Base-by-base conservation (phyloP, 2,113 vertebrate species). In the Oenanthe oenanthe region DNA sequence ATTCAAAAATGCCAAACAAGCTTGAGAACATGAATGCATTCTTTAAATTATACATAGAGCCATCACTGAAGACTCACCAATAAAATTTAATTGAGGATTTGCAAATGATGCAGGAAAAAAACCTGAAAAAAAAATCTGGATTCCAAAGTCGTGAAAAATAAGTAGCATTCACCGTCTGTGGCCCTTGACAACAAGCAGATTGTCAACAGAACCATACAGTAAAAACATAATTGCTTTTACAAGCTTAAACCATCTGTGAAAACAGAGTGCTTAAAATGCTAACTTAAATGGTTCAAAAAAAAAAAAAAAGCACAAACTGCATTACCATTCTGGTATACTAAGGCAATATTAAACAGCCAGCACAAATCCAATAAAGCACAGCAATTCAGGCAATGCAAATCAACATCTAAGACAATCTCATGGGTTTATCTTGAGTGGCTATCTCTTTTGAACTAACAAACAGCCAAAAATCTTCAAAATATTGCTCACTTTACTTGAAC, bases 141-240 rank as follows among this genome's bases (percentile, higher is more conserved):
- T 94, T 97, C 65, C 36, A 60, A 79, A 83, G 20, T 7, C 93
- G 47, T 63, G 72, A 85, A 85, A 95, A 94, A 60, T 85, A 92
- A 80, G 43, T 62, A 89, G 54, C 43, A 50, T 63, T 90, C 65
- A 88, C 91, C 51, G 91, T 95, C 92, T 95, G 91, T 67, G 57
- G 66, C 36, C 84, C 81, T 65, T 88, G 84, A 96, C 84, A 95
- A 92, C 54, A 88, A 91, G 50, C 93, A 97, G 77, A 85, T 61
- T 93, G 93, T 89, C 89, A 88, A 77, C 85, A 94, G 68, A 80
- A 87, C 60, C 40, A 74, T 48, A 70, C 53, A 93, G 71, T 74
- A 86, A 92, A 95, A 96, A 86, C 81, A 90, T 63, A 81, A 91
- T 67, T 91, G 61, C 81, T 95, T 96, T 92, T 92, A 84, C 71